Evolutionary conservation across 2,888 invertebrate species (phyloP), one percentile per base, ranked within the genome.

Genomic region (Spodoptera littoralis): DNA sequence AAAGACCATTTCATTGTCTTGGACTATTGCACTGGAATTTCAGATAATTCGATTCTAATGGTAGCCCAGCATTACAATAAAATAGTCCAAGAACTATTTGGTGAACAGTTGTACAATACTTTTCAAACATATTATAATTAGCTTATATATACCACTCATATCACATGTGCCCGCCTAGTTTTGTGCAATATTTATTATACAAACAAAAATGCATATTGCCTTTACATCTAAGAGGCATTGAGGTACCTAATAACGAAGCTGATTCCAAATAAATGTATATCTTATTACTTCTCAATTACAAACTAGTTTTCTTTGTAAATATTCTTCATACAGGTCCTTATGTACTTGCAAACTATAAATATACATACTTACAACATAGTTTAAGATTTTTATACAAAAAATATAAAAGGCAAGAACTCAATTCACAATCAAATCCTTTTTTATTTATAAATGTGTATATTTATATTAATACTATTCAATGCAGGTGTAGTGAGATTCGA

Each of bases 131-230:
- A 27, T 27, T 27, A 27, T 27, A 27, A 36, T 50, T 18, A 59
- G 42, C 48, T 45, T 66, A 66, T n/a, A 42, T 48, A 54, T 47
- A 65, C 67, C 65, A 69, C 49, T 65, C 60, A 74, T 82, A 84
- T 84, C 84, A 84, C 84, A 83, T 75, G 84, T 83, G 82, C 80
- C 74, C 65, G 48, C 64, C 81, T 79, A 83, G 62, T 66, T 60
- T 78, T 54, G 79, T 81, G 76, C 75, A 64, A 58, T 65, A 64
- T 46, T 44, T 27, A 45, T 56, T 50, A 55, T 69, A 65, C 62
- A 67, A 65, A 64, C 66, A 62, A 55, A 72, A 73, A 64, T 77
- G 58, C 61, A 56, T 54, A 68, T 62, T 72, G 64, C 58, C 60
- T 55, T 45, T 45, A 22, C 60, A 60, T 60, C 65, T 66, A 79